These are phyloP conservation scores for Scopus umbretta DNA, from an alignment of 2,113 vertebrate genomes.

Conservation along the genomic window DNA sequence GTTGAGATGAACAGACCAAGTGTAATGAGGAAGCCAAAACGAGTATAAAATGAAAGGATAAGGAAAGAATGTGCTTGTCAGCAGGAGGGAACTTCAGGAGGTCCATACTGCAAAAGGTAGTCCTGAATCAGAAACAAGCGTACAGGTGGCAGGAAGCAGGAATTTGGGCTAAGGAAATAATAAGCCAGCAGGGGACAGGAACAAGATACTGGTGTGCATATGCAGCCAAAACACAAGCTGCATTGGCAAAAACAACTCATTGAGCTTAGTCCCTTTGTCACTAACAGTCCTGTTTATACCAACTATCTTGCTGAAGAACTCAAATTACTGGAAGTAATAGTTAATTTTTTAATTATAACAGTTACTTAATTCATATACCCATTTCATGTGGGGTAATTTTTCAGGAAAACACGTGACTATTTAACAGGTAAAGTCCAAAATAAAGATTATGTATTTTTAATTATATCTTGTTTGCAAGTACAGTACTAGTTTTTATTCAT, in stretches of 20 bases:
- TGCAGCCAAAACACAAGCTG: neutral
- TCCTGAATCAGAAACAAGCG: constrained; percentile 1
- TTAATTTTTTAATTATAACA: neutral
- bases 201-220: neutral
- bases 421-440: neutral
- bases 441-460: neutral
- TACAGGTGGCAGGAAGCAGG: neutral
- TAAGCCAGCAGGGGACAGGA: neutral
- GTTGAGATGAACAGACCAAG: neutral
- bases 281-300: neutral
- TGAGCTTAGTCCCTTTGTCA: neutral
- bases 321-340: neutral
- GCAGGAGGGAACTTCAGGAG: neutral
- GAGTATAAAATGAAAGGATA: neutral
- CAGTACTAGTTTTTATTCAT: neutral
- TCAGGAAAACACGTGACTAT: neutral
- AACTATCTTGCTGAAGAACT: neutral
- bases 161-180: neutral
- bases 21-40: neutral
- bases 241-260: neutral
- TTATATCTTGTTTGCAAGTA: neutral
- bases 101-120: neutral
- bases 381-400: neutral
- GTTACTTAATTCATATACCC: neutral
- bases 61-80: neutral